Evolutionary conservation across 2,797 vertebrate species (phyloP), one percentile per base, ranked within the genome.

Genomic region (Selene dorsalis): DNA sequence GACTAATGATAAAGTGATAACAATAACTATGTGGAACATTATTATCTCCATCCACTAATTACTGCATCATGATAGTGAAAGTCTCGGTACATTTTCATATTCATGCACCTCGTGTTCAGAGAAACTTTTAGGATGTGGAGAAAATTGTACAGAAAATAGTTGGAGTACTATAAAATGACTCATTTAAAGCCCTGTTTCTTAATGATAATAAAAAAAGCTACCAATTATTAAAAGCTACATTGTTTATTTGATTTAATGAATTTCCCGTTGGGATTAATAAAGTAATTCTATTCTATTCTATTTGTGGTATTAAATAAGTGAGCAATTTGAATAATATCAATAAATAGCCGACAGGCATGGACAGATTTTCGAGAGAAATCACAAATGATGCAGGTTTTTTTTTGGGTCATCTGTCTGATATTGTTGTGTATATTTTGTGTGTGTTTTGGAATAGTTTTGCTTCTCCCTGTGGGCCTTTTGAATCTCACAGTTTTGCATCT

Each of bases 31-130:
- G 62, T 24, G 39, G 48, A 50, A 65, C 22, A 30, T 75, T 26
- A 69, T 83, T 55, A 77, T 75, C 77, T 77, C 28, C 32, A 2
- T 24, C 28, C 73, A 39, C 69, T 84, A 83, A 87, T 88, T 74
- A 64, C 11, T 45, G 52, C 60, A 16, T n/a, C 47, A 2, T 35
- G 32, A 72, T 14, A 1, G 18, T 1, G 38, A 35, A 35, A 66
- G 22, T 12, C 12, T 4, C 0, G 7, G 7, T 52, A 41, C 0
- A 8, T 57, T 67, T 82, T 35, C 32, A 35, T 73, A 41, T 69
- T 26, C 14, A 59, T 55, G 68, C 38, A 30, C 38, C 30, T 48
- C 26, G 3, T 17, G 45, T 57, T 63, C 24, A 13, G 32, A 13
- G 26, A 61, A 52, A 59, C 13, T 4, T 39, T 5, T 20, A 12